Evolutionary conservation across 1,140 invertebrate genomes (phyloP).

Genomic region (Potamilus streckersoni): DNA sequence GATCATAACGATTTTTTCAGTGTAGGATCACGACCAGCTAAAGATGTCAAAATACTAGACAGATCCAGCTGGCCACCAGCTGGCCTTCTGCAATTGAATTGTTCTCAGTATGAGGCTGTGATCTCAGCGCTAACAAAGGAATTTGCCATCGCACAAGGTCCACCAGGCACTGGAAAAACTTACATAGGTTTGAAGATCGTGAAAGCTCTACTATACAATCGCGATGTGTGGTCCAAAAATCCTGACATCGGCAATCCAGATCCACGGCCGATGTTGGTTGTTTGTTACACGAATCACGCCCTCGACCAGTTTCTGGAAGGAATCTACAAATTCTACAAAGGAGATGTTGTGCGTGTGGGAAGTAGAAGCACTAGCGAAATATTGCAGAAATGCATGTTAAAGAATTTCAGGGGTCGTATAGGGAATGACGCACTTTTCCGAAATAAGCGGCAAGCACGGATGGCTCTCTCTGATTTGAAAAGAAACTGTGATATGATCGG

Average conservation of each 20-base stretch:
- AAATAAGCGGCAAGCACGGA: constrained; percentile 17
- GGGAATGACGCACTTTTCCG: constrained; percentile 30
- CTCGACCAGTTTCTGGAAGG: constrained; percentile 88
- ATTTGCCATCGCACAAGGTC: constrained; percentile 78
- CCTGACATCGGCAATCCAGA: constrained; percentile 21
- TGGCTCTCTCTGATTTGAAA: background rate
- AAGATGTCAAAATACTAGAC: constrained; percentile 26
- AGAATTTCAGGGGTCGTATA: constrained; percentile 34
- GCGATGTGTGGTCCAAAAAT: constrained; percentile 43
- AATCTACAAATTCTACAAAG: constrained; percentile 46
- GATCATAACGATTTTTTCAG: constrained; percentile 1
- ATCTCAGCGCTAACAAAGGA: constrained; percentile 67
- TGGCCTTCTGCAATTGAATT: constrained; percentile 60
- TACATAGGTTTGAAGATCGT: constrained; percentile 65
- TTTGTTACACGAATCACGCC: constrained; percentile 90
- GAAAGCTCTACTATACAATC: constrained; percentile 61
- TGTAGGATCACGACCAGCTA: constrained; percentile 19
- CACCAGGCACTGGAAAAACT: constrained; percentile 63
- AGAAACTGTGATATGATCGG: constrained; percentile 33
- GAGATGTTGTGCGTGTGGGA: constrained; percentile 78
- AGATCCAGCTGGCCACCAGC: constrained; percentile 47
- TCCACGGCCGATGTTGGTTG: constrained; percentile 76
- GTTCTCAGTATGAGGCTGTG: constrained; percentile 68
- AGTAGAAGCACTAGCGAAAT: constrained; percentile 74
- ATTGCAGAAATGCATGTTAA: constrained; percentile 39